Evolutionary conservation across 1,140 invertebrate species (phyloP).

Genomic region (Samia ricini): DNA sequence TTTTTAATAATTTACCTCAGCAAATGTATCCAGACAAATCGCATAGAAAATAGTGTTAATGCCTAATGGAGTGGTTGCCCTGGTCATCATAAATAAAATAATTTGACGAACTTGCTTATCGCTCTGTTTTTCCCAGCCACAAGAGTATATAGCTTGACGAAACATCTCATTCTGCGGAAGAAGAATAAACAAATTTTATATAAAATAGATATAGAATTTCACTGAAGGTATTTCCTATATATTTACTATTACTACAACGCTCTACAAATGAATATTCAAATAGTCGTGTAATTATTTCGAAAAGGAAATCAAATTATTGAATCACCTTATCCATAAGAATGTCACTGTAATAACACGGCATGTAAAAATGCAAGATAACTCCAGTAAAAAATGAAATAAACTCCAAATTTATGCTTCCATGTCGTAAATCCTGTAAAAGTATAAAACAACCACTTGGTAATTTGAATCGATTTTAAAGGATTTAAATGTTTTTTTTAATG

Average conservation of each 20-base stretch:
- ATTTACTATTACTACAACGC: not conserved
- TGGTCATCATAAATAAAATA: slow-evolving; percentile 45
- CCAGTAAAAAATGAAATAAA: slow-evolving; percentile 42
- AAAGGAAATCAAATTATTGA: not conserved
- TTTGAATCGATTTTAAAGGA: not conserved
- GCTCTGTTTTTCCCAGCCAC: slow-evolving; percentile 43
- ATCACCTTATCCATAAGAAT: slow-evolving; percentile 45
- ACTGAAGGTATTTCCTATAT: not conserved
- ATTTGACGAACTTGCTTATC: slow-evolving; percentile 33
- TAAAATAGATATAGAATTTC: no score
- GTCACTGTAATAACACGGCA: slow-evolving; percentile 52
- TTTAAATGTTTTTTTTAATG: not conserved
- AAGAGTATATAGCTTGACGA: slow-evolving; percentile 45
- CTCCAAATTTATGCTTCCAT: slow-evolving; percentile 35
- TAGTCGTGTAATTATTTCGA: not conserved
- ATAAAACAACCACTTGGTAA: no score
- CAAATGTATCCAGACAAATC: slow-evolving; percentile 49
- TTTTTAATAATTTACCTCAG: slow-evolving; percentile 45
- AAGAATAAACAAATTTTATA: slow-evolving; percentile 1
- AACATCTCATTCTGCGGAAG: slow-evolving; percentile 36
- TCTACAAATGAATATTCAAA: not conserved
- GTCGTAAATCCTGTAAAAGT: slow-evolving; percentile 29
- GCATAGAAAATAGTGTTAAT: slow-evolving; percentile 45
- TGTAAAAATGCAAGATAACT: slow-evolving; percentile 35
- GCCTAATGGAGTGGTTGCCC: slow-evolving; percentile 33